phyloP scores from a whole-genome alignment of 1,140 invertebrate species.

The Mesaphorura yosii region DNA sequence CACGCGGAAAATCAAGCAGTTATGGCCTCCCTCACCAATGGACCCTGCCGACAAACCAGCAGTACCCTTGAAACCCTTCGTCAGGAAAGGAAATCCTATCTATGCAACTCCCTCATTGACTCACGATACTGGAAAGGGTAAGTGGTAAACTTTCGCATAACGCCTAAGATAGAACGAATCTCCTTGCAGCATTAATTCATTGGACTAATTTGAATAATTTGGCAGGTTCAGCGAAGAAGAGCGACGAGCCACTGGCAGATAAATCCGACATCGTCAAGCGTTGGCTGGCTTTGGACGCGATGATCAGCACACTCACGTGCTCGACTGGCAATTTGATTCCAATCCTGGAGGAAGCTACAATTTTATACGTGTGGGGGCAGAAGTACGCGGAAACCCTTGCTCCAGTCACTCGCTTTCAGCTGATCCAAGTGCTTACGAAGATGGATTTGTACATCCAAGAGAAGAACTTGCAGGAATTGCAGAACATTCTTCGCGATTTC shows the following conservation, averaged over 20 bases:
- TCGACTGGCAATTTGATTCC: constrained; percentile 31
- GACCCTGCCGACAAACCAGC: constrained; percentile 49
- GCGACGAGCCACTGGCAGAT: constrained; percentile 15
- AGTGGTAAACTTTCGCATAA: background rate
- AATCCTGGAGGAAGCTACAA: constrained; percentile 30
- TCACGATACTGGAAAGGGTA: background rate
- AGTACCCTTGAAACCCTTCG: constrained; percentile 54
- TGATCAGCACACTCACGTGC: constrained; percentile 31
- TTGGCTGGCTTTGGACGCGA: constrained; percentile 30
- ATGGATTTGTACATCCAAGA: constrained; percentile 27
- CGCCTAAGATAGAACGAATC: background rate
- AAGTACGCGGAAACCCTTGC: constrained; percentile 28
- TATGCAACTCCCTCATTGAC: constrained; percentile 47
- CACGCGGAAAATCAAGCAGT: constrained; percentile 35
- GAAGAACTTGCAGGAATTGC: constrained; percentile 29
- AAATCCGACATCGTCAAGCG: constrained; percentile 28
- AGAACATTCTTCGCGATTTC: constrained; percentile 29
- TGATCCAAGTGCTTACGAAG: constrained; percentile 27
- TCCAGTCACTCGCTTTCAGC: constrained; percentile 26
- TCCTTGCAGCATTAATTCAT: background rate
- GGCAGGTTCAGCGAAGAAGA: background rate
- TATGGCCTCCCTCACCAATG: constrained; percentile 41
- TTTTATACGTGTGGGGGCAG: constrained; percentile 28
- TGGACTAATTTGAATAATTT: background rate
- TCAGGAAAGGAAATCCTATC: constrained; percentile 48